Evolutionary conservation across 2,797 vertebrate genomes (phyloP), one percentile per base, ranked within the genome.

Genomic region (Silurus lanzhouensis): DNA sequence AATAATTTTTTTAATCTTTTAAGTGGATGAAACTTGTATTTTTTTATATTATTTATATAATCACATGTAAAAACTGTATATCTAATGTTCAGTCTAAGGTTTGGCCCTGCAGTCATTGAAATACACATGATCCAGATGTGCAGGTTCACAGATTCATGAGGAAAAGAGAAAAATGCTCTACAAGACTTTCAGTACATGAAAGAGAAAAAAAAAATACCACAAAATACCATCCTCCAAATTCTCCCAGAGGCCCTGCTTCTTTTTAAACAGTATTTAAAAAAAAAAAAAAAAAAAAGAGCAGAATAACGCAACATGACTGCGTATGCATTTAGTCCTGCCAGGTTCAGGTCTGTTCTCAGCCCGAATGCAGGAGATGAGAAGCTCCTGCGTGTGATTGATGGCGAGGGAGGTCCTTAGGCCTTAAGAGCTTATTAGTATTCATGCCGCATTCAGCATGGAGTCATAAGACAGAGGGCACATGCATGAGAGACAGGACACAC

Each of bases 341-440:
- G 85, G 68, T 75, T 48, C 22, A 48, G 81, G 87, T 82, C 70
- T 76, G 60, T 55, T 78, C 75, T 13, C 31, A 64, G 58, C 27
- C 38, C 31, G 81, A 78, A 25, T 22, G 81, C 66, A 83, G 83
- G 57, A 85, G 86, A 86, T 82, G 81, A 82, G 81, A 81, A 86
- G 85, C 84, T 89, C 83, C 85, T 88, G 81, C 76, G 55, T 75
- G 88, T 94, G 94, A 95, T 94, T 94, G 93, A 94, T 91, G 92
- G 94, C 92, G 92, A 91, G 93, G 93, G 91, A 92, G 93, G 93
- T 94, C 93, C 93, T 94, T 90, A 93, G 92, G 92, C 92, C 93
- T 94, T 94, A 94, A 94, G 94, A 94, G 93, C 93, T 93, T 92
- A 95, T 95, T 94, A 94, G 94, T 94, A 95, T 95, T 94, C 94